These are phyloP conservation scores for Scrobipalpa atriplicella DNA, from an alignment of 2,888 invertebrate genomes.

Conservation along the genomic window DNA sequence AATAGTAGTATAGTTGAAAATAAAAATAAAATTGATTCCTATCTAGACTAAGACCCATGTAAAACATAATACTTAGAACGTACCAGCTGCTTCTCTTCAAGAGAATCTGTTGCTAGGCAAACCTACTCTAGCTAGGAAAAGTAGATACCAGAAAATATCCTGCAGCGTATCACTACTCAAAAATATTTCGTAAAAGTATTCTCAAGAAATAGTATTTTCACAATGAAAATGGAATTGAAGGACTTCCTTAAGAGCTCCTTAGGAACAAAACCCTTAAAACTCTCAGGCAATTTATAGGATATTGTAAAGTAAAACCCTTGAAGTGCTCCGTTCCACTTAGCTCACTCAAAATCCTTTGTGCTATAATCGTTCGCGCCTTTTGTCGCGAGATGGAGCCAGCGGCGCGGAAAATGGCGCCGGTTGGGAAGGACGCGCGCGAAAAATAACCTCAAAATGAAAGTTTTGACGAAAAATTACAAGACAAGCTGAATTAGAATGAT, in stretches of 20 bases:
- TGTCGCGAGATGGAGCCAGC: slow-evolving; percentile 44
- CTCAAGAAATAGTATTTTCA: background rate
- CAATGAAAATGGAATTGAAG: background rate
- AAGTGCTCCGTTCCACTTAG: slow-evolving; percentile 20
- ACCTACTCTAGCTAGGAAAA: too few species aligned
- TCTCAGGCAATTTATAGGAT: slow-evolving; percentile 17
- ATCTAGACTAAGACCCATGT: too few species aligned
- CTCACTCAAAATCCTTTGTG: slow-evolving; percentile 38
- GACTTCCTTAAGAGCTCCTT: background rate
- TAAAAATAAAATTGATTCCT: too few species aligned
- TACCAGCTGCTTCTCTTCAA: too few species aligned
- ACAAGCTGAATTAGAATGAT: background rate
- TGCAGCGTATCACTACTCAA: too few species aligned
- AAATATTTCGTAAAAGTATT: background rate
- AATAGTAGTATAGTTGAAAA: too few species aligned
- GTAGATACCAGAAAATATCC: too few species aligned
- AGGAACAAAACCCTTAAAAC: background rate
- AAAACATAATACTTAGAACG: too few species aligned
- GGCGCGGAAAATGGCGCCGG: slow-evolving; percentile 54
- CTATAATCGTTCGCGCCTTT: slow-evolving; percentile 53
- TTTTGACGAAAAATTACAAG: slow-evolving; percentile 13
- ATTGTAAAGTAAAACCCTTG: slow-evolving; percentile 22
- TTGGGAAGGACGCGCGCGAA: slow-evolving; percentile 29
- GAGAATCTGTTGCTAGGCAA: too few species aligned
- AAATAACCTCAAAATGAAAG: slow-evolving; percentile 25